phyloP scores from a whole-genome alignment of 2,113 vertebrate genomes.

The Protobothrops flavoviridis region DNA sequence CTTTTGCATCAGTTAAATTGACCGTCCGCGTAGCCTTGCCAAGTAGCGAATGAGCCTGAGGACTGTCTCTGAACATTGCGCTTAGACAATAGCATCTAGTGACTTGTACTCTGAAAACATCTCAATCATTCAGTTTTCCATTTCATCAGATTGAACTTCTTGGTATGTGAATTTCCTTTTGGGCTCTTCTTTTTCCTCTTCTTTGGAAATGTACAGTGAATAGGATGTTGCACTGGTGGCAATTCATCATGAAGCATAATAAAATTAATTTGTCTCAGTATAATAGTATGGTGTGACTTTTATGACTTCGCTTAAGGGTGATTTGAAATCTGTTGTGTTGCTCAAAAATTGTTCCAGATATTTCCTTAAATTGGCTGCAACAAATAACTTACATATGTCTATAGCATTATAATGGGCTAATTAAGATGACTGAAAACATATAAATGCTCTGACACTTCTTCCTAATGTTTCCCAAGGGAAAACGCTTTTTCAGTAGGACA shows the following conservation, averaged over 20 bases:
- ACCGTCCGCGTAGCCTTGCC: slow-evolving; percentile 71
- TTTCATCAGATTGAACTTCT: slow-evolving; percentile 76
- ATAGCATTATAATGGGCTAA: slow-evolving; percentile 44
- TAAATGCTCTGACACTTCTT: slow-evolving; percentile 31
- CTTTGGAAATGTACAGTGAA: slow-evolving; percentile 80
- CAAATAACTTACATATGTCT: slow-evolving; percentile 35
- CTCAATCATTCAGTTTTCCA: slow-evolving; percentile 75
- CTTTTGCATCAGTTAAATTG: slow-evolving; percentile 66
- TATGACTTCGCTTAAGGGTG: not conserved
- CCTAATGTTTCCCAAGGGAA: not conserved
- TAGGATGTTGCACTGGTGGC: slow-evolving; percentile 85
- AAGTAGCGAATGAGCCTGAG: slow-evolving; percentile 75
- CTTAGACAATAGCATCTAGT: slow-evolving; percentile 77
- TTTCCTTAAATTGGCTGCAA: slow-evolving; percentile 1
- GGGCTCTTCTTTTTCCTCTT: not conserved
- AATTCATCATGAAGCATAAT: slow-evolving; percentile 82
- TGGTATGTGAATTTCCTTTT: slow-evolving; percentile 74
- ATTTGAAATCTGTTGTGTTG: not conserved
- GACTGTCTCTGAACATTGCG: slow-evolving; percentile 75
- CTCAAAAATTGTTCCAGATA: slow-evolving; percentile 8
- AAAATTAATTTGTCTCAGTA: slow-evolving; percentile 81
- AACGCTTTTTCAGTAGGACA: not conserved
- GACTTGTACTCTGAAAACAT: slow-evolving; percentile 71
- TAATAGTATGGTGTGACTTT: slow-evolving; percentile 53
- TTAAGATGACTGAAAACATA: slow-evolving; percentile 37